Conservation (phyloP, 2,113 vertebrate species). For the Paracanthobrama guichenoti region DNA sequence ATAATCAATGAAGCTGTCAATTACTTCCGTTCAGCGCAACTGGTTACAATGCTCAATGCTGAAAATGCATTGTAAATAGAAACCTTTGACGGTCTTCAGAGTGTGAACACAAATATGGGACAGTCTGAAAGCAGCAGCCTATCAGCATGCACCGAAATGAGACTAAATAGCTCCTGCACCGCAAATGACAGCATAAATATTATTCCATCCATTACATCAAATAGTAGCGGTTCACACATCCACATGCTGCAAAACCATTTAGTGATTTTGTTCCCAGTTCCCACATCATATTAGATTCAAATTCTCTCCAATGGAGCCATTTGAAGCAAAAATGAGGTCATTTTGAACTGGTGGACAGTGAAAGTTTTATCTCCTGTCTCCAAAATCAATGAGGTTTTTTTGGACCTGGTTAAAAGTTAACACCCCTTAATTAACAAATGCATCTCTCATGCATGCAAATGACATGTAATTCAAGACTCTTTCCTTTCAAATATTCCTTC, state of each 20-base stretch:
- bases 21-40: no score
- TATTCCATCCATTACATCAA: no score
- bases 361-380: slow-evolving; percentile 41
- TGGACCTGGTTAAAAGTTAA: not conserved
- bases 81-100: no score
- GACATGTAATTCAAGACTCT: slow-evolving; percentile 1
- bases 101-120: no score
- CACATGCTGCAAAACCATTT: not conserved
- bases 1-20: no score
- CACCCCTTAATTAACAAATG: not conserved
- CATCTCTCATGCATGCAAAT: slow-evolving; percentile 19
- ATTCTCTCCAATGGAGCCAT: not conserved
- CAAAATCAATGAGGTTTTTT: slow-evolving; percentile 10
- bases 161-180: no score
- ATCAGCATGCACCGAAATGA: no score
- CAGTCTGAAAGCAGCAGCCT: no score
- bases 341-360: slow-evolving; percentile 4
- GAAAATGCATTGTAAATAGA: no score
- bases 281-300: not conserved
- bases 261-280: not conserved
- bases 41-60: no score
- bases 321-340: not conserved
- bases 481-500: not conserved
- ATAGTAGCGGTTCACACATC: no score
- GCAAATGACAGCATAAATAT: no score